These are phyloP conservation scores for Cantharis lateralis DNA, from an alignment of 2,888 invertebrate species.

Conservation along the genomic window DNA sequence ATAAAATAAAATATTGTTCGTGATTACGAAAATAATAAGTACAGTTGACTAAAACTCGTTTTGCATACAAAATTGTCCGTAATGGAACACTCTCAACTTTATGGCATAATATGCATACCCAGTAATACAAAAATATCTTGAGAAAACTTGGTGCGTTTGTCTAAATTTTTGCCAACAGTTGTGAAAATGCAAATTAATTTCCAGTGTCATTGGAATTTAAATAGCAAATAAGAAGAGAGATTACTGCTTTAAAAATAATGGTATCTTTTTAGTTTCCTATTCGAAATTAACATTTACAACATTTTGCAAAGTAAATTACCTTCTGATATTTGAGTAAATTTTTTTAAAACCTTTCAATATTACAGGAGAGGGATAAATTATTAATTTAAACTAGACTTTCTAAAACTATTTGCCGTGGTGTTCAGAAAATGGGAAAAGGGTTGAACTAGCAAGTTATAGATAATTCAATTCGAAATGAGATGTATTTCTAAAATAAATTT, in stretches of 20 bases:
- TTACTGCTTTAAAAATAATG: background rate
- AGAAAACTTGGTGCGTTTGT: slow-evolving; percentile 1
- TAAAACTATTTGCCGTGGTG: background rate
- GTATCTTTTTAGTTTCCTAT: background rate
- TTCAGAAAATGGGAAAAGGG: slow-evolving; percentile 4
- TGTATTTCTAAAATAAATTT: background rate
- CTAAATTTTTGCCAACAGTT: slow-evolving; percentile 1
- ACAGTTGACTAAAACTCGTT: slow-evolving; percentile 11
- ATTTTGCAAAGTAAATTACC: background rate
- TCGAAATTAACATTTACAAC: background rate
- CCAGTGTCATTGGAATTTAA: slow-evolving; percentile 4
- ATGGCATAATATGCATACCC: slow-evolving; percentile 1
- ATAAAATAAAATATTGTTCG: background rate
- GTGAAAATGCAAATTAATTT: slow-evolving; percentile 8
- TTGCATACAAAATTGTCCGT: slow-evolving; percentile 16
- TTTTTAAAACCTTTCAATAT: background rate
- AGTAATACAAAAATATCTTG: background rate
- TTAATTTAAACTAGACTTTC: slow-evolving; percentile 12
- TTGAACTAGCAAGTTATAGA: background rate
- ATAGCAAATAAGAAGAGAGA: background rate
- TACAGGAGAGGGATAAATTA: background rate
- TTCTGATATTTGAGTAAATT: background rate
- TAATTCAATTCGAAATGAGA: slow-evolving; percentile 6
- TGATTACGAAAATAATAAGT: background rate
- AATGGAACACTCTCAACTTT: slow-evolving; percentile 8